phyloP scores from a whole-genome alignment of 2,797 vertebrate species.

The Gobio occitaniae region DNA sequence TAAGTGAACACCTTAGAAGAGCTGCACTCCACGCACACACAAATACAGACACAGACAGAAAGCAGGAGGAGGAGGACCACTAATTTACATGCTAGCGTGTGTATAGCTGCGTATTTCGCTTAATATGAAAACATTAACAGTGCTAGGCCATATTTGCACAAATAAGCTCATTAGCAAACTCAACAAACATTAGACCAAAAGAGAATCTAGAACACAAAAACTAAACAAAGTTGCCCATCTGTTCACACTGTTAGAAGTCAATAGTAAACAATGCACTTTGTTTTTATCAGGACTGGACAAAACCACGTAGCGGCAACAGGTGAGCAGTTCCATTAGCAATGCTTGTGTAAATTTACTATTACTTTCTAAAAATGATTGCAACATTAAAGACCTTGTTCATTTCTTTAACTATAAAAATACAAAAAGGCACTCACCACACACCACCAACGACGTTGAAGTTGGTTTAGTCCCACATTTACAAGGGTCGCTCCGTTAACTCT shows the following conservation, averaged over 20 bases:
- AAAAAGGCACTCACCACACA: not conserved
- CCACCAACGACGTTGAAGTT: not conserved
- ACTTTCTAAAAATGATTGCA: not conserved
- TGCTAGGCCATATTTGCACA: not conserved
- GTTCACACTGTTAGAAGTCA: not conserved
- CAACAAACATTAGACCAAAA: not conserved
- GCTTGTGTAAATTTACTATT: not conserved
- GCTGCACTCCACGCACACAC: conserved; percentile 1
- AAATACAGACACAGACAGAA: conserved; percentile 2
- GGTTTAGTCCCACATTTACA: not conserved
- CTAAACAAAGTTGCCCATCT: not conserved
- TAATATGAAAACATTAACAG: not conserved
- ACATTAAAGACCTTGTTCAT: not conserved
- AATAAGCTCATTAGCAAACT: too few species aligned
- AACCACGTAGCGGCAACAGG: not conserved
- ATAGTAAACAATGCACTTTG: not conserved
- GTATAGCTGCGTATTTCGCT: not conserved
- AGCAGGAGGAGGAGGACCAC: not conserved
- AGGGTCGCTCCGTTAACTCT: not conserved
- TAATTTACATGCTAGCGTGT: not conserved
- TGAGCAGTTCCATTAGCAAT: not conserved
- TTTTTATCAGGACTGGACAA: not conserved
- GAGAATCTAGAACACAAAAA: not conserved
- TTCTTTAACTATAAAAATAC: not conserved
- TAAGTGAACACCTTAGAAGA: conserved; percentile 54